These are phyloP conservation scores for Brachymystax lenok DNA, from an alignment of 2,797 vertebrate species.

Conservation along the genomic window DNA sequence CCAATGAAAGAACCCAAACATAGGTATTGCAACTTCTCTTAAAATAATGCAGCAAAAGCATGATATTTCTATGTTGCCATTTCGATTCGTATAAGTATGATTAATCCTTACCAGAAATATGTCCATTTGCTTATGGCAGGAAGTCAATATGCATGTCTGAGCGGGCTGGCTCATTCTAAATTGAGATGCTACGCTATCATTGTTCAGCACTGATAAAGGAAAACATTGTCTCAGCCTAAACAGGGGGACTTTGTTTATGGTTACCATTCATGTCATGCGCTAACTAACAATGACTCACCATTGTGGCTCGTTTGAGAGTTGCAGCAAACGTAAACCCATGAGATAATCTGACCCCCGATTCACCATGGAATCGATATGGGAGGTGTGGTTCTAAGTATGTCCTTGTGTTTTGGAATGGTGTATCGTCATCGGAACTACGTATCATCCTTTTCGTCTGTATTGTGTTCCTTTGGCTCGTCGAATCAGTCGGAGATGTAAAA, in stretches of 20 bases:
- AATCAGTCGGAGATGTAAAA: slow-evolving; percentile 47
- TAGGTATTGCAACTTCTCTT: slow-evolving; percentile 3
- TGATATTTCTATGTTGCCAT: slow-evolving; percentile 29
- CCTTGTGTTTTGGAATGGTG: slow-evolving; percentile 49
- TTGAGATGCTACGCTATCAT: slow-evolving; percentile 36
- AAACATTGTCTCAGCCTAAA: slow-evolving; percentile 45
- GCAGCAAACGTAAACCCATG: slow-evolving; percentile 58
- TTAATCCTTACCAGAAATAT: slow-evolving; percentile 21
- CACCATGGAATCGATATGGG: slow-evolving; percentile 41
- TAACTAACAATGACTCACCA: slow-evolving; percentile 61
- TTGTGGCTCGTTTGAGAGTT: slow-evolving; percentile 39
- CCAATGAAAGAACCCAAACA: slow-evolving; percentile 10
- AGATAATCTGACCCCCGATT: slow-evolving; percentile 53
- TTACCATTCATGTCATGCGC: slow-evolving; percentile 56
- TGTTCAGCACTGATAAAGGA: slow-evolving; percentile 42
- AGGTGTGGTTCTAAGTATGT: slow-evolving; percentile 46
- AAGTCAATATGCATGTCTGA: slow-evolving; percentile 27
- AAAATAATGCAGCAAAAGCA: neutral
- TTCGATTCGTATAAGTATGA: slow-evolving; percentile 20
- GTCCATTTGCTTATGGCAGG: neutral
- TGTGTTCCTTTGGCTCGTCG: slow-evolving; percentile 35
- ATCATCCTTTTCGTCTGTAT: neutral
- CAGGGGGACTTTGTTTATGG: slow-evolving; percentile 59
- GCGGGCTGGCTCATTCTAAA: slow-evolving; percentile 32
- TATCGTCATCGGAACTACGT: slow-evolving; percentile 23